Evolutionary conservation across 2,113 vertebrate genomes (phyloP).

Genomic region (Asarcornis scutulata): DNA sequence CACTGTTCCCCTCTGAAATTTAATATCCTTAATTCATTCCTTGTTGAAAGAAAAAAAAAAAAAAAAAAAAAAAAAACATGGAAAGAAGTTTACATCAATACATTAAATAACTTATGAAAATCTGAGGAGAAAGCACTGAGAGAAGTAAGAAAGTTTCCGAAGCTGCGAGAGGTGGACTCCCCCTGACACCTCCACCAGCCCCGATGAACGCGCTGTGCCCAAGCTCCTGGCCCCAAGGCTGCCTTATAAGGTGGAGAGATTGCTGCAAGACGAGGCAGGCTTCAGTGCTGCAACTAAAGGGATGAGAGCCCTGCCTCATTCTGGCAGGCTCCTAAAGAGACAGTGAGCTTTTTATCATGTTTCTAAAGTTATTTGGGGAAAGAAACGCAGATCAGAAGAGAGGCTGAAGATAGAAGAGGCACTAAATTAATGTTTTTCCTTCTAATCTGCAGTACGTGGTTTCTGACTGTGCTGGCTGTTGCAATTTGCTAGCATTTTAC

Average conservation of each 20-base stretch:
- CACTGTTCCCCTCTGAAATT: not conserved
- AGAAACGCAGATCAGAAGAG: not conserved
- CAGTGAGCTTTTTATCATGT: not conserved
- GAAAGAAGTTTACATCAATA: not conserved
- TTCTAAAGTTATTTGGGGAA: constrained; percentile 25
- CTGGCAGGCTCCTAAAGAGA: constrained; percentile 2
- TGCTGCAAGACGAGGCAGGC: constrained; percentile 45
- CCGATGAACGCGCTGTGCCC: not conserved
- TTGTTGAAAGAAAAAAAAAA: not conserved
- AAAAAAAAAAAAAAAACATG: not conserved
- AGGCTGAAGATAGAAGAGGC: not conserved
- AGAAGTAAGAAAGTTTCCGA: constrained; percentile 1
- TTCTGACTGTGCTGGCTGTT: not conserved
- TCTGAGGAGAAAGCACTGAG: not conserved
- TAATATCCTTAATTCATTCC: constrained; percentile 18
- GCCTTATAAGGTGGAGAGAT: constrained; percentile 51
- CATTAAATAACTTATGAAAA: not conserved
- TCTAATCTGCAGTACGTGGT: not conserved
- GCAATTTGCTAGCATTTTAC: constrained; percentile 18
- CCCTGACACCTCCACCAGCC: constrained; percentile 44
- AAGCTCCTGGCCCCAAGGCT: not conserved
- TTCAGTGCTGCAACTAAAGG: constrained; percentile 23
- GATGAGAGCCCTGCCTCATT: constrained; percentile 16
- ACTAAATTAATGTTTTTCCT: constrained; percentile 25
- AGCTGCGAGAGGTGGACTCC: not conserved